Conservation (phyloP, 2,888 invertebrate genomes). For the Watsonalla binaria region DNA sequence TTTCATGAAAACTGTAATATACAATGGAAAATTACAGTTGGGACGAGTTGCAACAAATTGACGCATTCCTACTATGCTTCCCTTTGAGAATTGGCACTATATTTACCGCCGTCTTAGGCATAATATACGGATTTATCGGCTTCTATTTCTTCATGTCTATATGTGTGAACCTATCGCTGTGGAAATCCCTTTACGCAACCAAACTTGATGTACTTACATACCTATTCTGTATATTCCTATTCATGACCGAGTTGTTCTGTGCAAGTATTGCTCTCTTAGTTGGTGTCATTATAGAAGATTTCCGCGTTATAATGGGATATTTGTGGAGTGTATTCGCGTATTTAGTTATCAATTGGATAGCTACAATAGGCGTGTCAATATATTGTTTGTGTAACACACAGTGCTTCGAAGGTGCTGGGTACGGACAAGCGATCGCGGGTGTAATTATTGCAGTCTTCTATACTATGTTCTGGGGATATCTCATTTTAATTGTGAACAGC, state of each 20-base stretch:
- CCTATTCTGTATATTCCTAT: constrained; percentile 17
- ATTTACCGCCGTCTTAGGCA: constrained; percentile 23
- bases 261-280: constrained; percentile 26
- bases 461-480: constrained; percentile 26
- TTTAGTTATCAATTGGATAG: constrained; percentile 23
- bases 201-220: constrained; percentile 29
- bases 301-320: constrained; percentile 19
- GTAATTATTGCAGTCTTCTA: constrained; percentile 21
- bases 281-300: constrained; percentile 18
- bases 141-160: constrained; percentile 26
- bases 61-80: constrained; percentile 25
- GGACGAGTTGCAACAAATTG: constrained; percentile 4
- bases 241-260: constrained; percentile 20
- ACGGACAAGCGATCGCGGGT: constrained; percentile 15
- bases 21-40: constrained; percentile 2
- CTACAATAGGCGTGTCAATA: constrained; percentile 15
- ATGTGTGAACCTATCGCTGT: constrained; percentile 20
- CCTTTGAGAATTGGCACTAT: constrained; percentile 25
- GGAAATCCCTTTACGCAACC: constrained; percentile 24
- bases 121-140: constrained; percentile 29
- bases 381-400: constrained; percentile 24
- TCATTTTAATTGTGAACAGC: constrained; percentile 28
- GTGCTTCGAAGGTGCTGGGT: constrained; percentile 28
- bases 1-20: neutral
- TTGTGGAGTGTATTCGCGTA: constrained; percentile 28